Base-by-base conservation (phyloP, 2,797 vertebrate species). In the Rhinophrynus dorsalis region DNA sequence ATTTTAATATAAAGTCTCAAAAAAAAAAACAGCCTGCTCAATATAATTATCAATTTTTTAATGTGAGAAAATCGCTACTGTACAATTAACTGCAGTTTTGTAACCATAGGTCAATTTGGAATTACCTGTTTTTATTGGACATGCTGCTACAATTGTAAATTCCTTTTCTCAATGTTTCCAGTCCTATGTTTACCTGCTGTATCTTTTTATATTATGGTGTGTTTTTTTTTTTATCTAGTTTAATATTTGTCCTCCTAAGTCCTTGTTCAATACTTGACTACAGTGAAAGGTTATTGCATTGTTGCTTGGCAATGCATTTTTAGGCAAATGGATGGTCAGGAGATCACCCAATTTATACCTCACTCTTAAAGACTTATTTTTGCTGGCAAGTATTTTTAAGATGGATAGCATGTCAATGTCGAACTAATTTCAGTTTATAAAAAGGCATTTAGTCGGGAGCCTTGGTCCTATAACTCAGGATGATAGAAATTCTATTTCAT, bases 401-500 rank as follows among this genome's bases (percentile, higher is more conserved):
- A 83, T 54, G 70, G 82, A 80, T 77, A 79, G 68, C 12, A 15
- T 83, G 76, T 83, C 80, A 80, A 72, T 65, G 68, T 51, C 74
- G 82, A 84, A 82, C 76, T 84, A 81, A 85, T 85, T 82, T 86
- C 58, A 81, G 70, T 73, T 82, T 78, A 78, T 77, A 80, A 84
- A 83, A 81, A 83, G 75, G 60, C 71, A 75, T 85, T 84, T 82
- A 78, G 60, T 68, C 62, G 42, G 48, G 30, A 44, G 68, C 65
- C 77, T 60, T 67, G 35, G 51, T 58, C 76, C 35, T 79, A 75
- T 86, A 86, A 82, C 73, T 86, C 75, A 69, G 51, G 68, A 76
- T 85, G 84, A 88, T 87, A 83, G 83, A 88, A 88, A 83, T 75
- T 40, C 56, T 56, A 29, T 84, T 89, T 88, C 81, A 82, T 77